These are phyloP conservation scores for Neoscelio sp. DNA, from an alignment of 2,888 invertebrate genomes.

Conservation along the genomic window DNA sequence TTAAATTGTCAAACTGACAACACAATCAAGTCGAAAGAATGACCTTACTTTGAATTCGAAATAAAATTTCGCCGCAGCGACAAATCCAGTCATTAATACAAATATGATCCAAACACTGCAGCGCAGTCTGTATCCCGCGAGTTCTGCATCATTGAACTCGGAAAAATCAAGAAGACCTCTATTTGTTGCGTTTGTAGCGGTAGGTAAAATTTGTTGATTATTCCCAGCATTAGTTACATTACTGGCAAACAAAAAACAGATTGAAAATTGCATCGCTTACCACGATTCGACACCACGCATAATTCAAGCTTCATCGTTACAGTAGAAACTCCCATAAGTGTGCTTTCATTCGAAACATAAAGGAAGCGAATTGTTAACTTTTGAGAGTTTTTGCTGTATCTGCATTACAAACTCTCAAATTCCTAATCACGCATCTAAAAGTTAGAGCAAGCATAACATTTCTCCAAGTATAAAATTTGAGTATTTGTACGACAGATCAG, in stretches of 20 bases:
- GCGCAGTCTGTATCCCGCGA: slow-evolving; percentile 85
- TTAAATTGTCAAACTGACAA: too few relatives aligned
- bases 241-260: slow-evolving; percentile 66
- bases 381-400: too few relatives aligned
- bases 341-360: too few relatives aligned
- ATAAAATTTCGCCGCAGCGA: slow-evolving; percentile 89
- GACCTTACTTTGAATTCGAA: slow-evolving; percentile 86
- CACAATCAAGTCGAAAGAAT: too few relatives aligned
- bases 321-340: too few relatives aligned
- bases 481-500: neutral
- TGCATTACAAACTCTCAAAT: too few relatives aligned
- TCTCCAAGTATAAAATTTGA: neutral
- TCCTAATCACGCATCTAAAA: too few relatives aligned
- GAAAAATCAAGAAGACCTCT: slow-evolving; percentile 84
- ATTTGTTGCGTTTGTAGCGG: slow-evolving; percentile 72
- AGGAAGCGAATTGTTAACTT: too few relatives aligned
- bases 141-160: slow-evolving; percentile 87
- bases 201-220: slow-evolving; percentile 74
- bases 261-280: neutral
- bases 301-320: too few relatives aligned
- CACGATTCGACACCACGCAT: too few relatives aligned
- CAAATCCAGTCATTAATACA: slow-evolving; percentile 87
- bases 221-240: slow-evolving; percentile 76
- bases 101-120: slow-evolving; percentile 89
- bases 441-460: neutral